Evolutionary conservation across 2,888 invertebrate species (phyloP), one percentile per base, ranked within the genome.

Genomic region (Itoplectis maculator): DNA sequence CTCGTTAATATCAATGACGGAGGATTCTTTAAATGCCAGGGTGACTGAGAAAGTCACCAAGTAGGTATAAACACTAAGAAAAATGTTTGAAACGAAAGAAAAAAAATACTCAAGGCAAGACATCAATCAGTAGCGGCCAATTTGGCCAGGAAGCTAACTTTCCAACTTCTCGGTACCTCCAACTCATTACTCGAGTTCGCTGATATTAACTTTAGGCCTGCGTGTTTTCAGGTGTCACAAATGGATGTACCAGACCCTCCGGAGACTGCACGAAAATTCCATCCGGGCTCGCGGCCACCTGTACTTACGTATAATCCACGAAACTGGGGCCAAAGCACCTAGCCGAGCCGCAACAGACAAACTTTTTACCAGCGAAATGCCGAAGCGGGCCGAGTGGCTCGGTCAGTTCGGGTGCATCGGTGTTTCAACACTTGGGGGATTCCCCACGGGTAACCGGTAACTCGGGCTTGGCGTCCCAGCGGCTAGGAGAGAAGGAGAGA

Each of bases 341-440:
- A 0, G 59, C 15, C 59, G 59, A 15, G 29, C 37, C 59, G 37
- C 59, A 59, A 37, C 59, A 59, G 35, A 29, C 29, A 72, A 72
- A 78, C 65, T 78, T 78, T 72, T 65, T 37, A n/a, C 51, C 9
- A 54, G 45, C 45, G 35, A 79, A n/a, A 69, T 51, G 13, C 45
- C 54, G 74, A 63, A 51, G 23, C 61, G 29, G 35, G 35, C 18
- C 15, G 15, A 35, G 18, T 13, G 15, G n/a, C 20, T 56, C 9
- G 40, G 69, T 9, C 15, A 35, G n/a, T 29, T 5, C 3, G 29
- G 29, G 56, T 40, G 37, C 61, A 63, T 63, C 56, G 9, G 66
- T 29, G 47, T 69, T 70, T 63, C 69, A 63, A 77, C 69, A 70
- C 49, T 77, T 42, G 18, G 69, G 45, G 69, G 40, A 70, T 65